A percentile compares a stretch with the other conserved stretches of the same genome.
phyloP scores from a whole-genome alignment of 2,113 vertebrate genomes.

The Atrichornis clamosus region DNA sequence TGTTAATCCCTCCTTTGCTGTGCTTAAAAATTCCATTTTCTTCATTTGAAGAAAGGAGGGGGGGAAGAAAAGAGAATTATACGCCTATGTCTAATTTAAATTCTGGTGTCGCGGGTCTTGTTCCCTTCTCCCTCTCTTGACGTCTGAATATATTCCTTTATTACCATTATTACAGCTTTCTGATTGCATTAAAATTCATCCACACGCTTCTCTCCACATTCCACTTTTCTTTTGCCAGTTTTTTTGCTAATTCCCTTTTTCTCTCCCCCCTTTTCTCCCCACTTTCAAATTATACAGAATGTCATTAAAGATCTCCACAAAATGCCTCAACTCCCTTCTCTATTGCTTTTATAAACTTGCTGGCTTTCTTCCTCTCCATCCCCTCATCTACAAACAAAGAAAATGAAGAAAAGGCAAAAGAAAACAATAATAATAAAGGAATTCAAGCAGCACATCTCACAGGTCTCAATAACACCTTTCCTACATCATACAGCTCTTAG shows the following conservation, averaged over 20 bases:
- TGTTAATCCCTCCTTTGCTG: conserved; percentile 69
- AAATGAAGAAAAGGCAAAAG: conserved; percentile 28
- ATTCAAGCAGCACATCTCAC: background rate
- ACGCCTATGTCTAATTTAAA: conserved; percentile 70
- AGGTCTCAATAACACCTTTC: conserved; percentile 44
- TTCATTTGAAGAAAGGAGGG: conserved; percentile 59
- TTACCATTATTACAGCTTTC: conserved; percentile 78
- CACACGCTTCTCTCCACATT: conserved; percentile 63
- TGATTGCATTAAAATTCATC: conserved; percentile 84
- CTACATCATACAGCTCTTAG: background rate
- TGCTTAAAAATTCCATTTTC: conserved; percentile 76
- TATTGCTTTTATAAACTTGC: conserved; percentile 46
- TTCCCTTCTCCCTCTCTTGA: conserved; percentile 72
- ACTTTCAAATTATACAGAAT: conserved; percentile 64
- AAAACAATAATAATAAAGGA: conserved; percentile 46
- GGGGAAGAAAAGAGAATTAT: conserved; percentile 42
- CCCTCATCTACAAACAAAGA: conserved; percentile 48
- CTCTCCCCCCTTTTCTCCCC: conserved; percentile 30
- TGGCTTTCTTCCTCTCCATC: conserved; percentile 1
- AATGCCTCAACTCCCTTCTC: conserved; percentile 23
- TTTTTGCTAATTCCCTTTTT: conserved; percentile 66
- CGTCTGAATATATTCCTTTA: conserved; percentile 78
- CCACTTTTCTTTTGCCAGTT: conserved; percentile 64
- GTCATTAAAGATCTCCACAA: conserved; percentile 57
- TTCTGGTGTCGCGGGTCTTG: conserved; percentile 61